Evolutionary conservation across 1,140 invertebrate genomes (phyloP).

Genomic region (Saccostrea cuccullata): DNA sequence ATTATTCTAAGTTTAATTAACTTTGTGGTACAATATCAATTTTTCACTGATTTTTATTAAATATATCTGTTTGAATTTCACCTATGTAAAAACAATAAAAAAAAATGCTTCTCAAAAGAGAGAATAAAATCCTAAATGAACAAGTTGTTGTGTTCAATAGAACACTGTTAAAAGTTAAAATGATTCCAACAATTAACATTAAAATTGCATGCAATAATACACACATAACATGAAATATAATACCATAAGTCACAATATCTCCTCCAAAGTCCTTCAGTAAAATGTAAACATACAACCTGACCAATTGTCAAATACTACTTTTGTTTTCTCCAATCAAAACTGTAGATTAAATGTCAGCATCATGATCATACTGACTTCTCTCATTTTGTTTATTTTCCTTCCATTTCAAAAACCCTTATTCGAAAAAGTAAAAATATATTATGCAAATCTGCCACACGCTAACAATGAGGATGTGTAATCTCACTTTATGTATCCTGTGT

Average conservation of each 20-base stretch:
- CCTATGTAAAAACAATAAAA: conserved; percentile 20
- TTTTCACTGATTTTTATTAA: not conserved
- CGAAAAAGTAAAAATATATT: conserved; percentile 10
- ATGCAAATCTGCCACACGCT: conserved; percentile 24
- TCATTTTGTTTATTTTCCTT: conserved; percentile 1
- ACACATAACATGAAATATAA: conserved; percentile 17
- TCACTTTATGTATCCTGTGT: conserved; percentile 35
- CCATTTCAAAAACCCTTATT: conserved; percentile 8
- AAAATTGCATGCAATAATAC: conserved; percentile 33
- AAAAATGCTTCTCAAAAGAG: not conserved
- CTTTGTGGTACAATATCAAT: conserved; percentile 32
- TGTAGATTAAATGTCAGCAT: conserved; percentile 8
- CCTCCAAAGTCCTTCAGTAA: not conserved
- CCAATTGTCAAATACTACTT: conserved; percentile 5
- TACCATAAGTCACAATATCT: conserved; percentile 25
- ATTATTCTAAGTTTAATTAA: not conserved
- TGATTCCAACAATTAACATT: conserved; percentile 9
- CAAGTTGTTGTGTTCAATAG: conserved; percentile 6
- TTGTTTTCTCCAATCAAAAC: not conserved
- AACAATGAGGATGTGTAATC: conserved; percentile 2
- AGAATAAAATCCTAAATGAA: conserved; percentile 28
- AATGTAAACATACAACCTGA: conserved; percentile 10
- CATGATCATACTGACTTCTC: conserved; percentile 1
- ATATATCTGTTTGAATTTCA: not conserved
- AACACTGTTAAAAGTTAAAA: conserved; percentile 34